A percentile compares a stretch with the other conserved stretches of the same genome.
Conservation (phyloP, 2,113 vertebrate genomes). For the Apodemus speciosus region DNA sequence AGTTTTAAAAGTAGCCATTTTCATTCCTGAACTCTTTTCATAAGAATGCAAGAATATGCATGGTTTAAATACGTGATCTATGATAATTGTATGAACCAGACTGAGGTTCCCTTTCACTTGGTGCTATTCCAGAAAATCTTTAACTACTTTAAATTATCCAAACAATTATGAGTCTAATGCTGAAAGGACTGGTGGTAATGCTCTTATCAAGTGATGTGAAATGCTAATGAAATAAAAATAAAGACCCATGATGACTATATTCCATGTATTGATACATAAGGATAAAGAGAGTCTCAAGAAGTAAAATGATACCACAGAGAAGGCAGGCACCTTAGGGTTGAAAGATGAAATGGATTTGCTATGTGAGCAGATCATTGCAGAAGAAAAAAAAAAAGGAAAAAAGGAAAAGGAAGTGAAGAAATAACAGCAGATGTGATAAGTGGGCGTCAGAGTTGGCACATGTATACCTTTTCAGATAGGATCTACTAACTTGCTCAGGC, state of each 20-base stretch:
- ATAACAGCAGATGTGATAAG: neutral
- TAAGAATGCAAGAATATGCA: neutral
- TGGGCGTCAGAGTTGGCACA: neutral
- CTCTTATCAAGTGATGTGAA: too few relatives aligned
- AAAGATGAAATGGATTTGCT: too few relatives aligned
- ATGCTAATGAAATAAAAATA: too few relatives aligned
- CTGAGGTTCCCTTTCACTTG: neutral
- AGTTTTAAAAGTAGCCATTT: constrained; percentile 1
- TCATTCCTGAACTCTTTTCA: neutral
- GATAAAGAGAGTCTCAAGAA: too few relatives aligned
- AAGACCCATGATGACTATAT: too few relatives aligned
- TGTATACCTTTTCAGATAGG: neutral
- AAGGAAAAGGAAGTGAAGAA: neutral
- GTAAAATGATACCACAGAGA: too few relatives aligned
- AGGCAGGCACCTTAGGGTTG: too few relatives aligned
- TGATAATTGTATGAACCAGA: neutral
- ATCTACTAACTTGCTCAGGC: neutral
- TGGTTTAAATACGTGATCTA: neutral
- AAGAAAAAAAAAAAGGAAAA: neutral
- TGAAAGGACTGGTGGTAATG: too few relatives aligned
- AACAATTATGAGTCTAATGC: too few relatives aligned
- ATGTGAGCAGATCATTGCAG: neutral
- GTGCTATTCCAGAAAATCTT: constrained; percentile 43
- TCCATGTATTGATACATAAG: too few relatives aligned
- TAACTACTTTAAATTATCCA: constrained; percentile 2